Conservation (phyloP, 2,797 vertebrate species). For the Jordanella pulchra region DNA sequence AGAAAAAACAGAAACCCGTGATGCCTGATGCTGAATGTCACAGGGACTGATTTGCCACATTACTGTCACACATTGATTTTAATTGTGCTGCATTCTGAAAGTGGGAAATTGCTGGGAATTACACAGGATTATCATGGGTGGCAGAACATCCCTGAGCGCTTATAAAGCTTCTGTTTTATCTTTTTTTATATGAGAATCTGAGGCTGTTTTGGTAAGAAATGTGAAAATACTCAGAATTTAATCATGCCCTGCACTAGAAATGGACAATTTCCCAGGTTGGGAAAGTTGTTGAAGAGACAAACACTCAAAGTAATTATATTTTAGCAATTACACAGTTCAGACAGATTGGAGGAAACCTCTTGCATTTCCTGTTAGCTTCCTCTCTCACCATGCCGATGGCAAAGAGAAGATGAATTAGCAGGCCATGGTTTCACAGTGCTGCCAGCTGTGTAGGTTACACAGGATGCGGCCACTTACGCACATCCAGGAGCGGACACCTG, state of each 20-base stretch:
- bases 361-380: slow-evolving; percentile 3
- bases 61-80: neutral
- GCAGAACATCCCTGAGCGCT: slow-evolving; percentile 5
- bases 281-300: neutral
- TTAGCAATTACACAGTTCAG: neutral
- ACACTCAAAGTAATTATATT: slow-evolving; percentile 2
- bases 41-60: neutral
- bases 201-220: neutral
- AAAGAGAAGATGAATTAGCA: slow-evolving; percentile 8
- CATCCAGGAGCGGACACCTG: slow-evolving; percentile 41
- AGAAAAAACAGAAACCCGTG: slow-evolving; percentile 1
- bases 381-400: neutral
- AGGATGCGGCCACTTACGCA: slow-evolving; percentile 18
- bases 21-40: neutral
- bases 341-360: neutral
- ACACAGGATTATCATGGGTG: neutral
- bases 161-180: neutral
- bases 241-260: neutral
- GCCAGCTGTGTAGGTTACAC: slow-evolving; percentile 19
- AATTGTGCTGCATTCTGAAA: slow-evolving; percentile 4
- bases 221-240: neutral
- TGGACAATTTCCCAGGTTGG: neutral
- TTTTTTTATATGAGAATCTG: neutral
- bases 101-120: neutral
- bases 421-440: neutral